A percentile compares a stretch with the other conserved stretches of the same genome.
phyloP scores from a whole-genome alignment of 2,888 invertebrate genomes.

The Oasisia sp. region DNA sequence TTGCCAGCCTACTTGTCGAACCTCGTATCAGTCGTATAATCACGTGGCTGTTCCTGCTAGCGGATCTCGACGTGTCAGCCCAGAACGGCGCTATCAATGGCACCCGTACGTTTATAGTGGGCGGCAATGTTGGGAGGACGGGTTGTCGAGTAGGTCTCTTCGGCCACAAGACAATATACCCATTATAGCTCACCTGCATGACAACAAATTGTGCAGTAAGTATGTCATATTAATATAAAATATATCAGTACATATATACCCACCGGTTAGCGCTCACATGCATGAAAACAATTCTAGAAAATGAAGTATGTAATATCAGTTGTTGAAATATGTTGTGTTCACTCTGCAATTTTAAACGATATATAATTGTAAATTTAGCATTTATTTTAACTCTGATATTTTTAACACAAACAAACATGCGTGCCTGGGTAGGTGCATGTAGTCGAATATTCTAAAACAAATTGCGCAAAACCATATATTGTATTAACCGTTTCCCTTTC shows the following conservation, averaged over 20 bases:
- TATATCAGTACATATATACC: no score
- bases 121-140: background rate
- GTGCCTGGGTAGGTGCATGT: no score
- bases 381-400: no score
- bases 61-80: background rate
- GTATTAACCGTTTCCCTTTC: no score
- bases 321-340: no score
- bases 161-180: background rate
- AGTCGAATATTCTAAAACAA: no score
- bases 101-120: background rate
- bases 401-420: no score
- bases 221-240: background rate
- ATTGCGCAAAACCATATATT: no score
- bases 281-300: no score
- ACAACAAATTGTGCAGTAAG: background rate
- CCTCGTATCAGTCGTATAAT: background rate
- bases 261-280: no score
- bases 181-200: background rate
- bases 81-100: background rate
- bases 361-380: no score
- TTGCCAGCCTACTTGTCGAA: background rate
- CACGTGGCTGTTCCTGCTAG: background rate
- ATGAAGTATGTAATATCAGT: background rate
- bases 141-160: background rate
- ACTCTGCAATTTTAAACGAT: no score